Evolutionary conservation across 2,797 vertebrate genomes (phyloP), one percentile per base, ranked within the genome.

Genomic region (Helostoma temminkii): DNA sequence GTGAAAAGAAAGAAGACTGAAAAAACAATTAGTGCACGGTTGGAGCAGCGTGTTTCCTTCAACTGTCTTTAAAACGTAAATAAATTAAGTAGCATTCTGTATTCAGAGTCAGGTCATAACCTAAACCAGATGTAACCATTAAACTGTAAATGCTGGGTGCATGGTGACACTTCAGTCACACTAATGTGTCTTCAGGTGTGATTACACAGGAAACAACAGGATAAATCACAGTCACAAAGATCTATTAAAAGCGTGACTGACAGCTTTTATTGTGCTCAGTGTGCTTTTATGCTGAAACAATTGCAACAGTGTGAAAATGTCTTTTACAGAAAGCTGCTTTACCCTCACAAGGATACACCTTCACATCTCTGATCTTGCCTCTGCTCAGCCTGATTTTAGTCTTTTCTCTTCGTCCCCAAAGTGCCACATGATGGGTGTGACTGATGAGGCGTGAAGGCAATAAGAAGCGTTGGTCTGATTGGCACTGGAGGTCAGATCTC

Each of bases 281-380:
- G 21, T 2, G 14, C 54, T 69, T 76, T 49, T 34, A 46, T 68
- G 50, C 52, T 1, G 4, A 34, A 74, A 55, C 1, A 7, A 4
- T 15, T 15, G 11, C 22, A 9, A 53, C 18, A 42, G 21, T 50
- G 56, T 54, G 19, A 54, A 68, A 71, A 54, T 8, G 14, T 14
- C 65, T 60, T 28, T 60, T 62, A 83, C 52, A 72, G 81, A 79
- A 71, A 78, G 77, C 60, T 60, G 67, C 66, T 74, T 70, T 48
- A 15, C 16, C 28, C 26, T 56, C 39, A 62, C 58, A 63, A 60
- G 47, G 67, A 74, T n/a, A 30, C 32, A n/a, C 47, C 22, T 50
- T 67, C 36, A 49, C 61, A 22, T 22, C 25, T 82, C 52, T 26
- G 46, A 62, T 80, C 66, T 36, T 16, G n/a, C 49, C 52, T 58